Evolutionary conservation across 2,797 vertebrate species (phyloP).

Genomic region (Cyprinodon diabolis): DNA sequence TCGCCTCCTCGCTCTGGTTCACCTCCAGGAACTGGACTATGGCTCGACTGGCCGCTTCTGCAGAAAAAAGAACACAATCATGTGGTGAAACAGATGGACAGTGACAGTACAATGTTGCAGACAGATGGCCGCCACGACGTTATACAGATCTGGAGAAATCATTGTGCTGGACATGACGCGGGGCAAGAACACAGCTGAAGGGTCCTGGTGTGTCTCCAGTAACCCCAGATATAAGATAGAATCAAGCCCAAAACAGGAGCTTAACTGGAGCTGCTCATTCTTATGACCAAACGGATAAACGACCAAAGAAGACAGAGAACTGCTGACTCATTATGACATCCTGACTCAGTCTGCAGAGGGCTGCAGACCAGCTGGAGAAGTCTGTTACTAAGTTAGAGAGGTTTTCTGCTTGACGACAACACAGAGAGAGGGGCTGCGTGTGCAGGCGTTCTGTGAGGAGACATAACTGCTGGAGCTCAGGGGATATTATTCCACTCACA

Average conservation of each 20-base stretch:
- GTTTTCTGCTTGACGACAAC: conserved; percentile 21
- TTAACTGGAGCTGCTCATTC: neutral
- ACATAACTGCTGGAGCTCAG: no score
- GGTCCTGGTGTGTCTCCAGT: neutral
- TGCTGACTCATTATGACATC: neutral
- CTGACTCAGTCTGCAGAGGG: conserved; percentile 35
- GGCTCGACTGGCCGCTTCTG: conserved; percentile 97
- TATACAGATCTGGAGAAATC: conserved; percentile 31
- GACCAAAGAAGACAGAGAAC: conserved; percentile 7
- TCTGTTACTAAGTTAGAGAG: conserved; percentile 23
- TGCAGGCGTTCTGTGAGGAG: neutral
- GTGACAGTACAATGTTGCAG: conserved; percentile 22
- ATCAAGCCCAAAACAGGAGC: neutral
- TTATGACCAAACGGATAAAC: conserved; percentile 6
- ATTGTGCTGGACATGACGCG: neutral
- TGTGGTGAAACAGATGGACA: conserved; percentile 16
- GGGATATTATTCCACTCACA: no score
- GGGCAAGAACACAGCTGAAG: neutral
- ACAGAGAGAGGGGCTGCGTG: neutral
- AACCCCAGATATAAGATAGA: neutral
- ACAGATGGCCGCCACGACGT: conserved; percentile 22
- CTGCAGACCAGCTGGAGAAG: conserved; percentile 41
- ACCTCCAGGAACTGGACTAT: conserved; percentile 99
- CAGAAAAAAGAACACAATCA: conserved; percentile 15
- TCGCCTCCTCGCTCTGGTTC: conserved; percentile 98